These are phyloP conservation scores for Drosophila conformis DNA, from an alignment of 2,888 invertebrate genomes.

Conservation along the genomic window DNA sequence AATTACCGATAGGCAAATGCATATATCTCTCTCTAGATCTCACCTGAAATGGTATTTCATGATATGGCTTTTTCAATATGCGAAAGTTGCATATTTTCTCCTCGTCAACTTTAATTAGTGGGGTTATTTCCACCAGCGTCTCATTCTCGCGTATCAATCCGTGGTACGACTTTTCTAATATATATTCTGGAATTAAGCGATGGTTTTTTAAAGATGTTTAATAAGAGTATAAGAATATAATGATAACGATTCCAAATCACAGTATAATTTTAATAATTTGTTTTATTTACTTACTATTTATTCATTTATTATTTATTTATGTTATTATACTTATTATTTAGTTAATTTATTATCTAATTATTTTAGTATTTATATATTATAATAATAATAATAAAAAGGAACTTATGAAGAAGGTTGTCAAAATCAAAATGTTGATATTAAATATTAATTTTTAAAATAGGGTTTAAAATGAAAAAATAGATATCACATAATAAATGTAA, in stretches of 20 bases:
- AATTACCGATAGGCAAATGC: neutral
- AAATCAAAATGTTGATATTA: neutral
- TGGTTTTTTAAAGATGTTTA: neutral
- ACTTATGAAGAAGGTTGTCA: neutral
- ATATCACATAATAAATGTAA: no score
- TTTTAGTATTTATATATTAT: neutral
- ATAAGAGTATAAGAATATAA: neutral
- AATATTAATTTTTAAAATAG: no score
- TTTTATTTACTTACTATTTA: neutral
- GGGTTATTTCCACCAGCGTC: conserved; percentile 95
- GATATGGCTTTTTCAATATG: conserved; percentile 96
- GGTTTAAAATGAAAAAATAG: no score
- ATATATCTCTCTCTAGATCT: conserved; percentile 41
- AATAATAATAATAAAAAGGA: neutral
- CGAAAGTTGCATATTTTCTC: conserved; percentile 94
- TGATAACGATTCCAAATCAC: neutral
- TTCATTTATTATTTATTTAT: neutral
- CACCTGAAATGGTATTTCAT: conserved; percentile 96
- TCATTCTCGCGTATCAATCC: conserved; percentile 97
- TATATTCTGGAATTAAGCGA: conserved; percentile 74
- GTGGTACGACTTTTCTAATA: conserved; percentile 94
- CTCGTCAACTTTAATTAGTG: conserved; percentile 94
- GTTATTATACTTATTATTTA: no score
- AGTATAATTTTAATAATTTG: neutral
- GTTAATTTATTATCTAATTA: neutral